Conservation (phyloP, 2,888 invertebrate genomes). For the Sylvicola fuscatus region DNA sequence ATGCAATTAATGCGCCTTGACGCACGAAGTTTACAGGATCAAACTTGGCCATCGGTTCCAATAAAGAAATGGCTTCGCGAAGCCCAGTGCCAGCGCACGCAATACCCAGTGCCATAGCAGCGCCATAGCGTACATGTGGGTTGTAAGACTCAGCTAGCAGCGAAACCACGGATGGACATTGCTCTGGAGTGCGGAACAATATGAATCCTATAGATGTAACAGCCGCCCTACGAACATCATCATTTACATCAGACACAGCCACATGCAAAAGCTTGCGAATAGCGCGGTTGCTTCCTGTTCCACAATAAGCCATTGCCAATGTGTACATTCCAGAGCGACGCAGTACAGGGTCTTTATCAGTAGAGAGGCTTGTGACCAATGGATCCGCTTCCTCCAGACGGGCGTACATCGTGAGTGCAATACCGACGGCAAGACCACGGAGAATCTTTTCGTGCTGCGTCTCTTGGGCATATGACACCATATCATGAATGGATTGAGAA, state of each 20-base stretch:
- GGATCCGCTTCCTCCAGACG: constrained; percentile 92
- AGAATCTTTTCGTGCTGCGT: constrained; percentile 96
- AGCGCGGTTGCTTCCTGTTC: constrained; percentile 93
- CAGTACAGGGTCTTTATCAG: constrained; percentile 88
- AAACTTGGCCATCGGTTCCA: constrained; percentile 94
- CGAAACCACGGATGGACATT: constrained; percentile 92
- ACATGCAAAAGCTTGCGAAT: constrained; percentile 87
- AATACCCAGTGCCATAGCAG: constrained; percentile 97
- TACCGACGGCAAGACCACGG: constrained; percentile 90
- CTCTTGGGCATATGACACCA: constrained; percentile 79
- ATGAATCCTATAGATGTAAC: constrained; percentile 97
- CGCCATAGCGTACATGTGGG: constrained; percentile 96
- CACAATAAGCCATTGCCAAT: constrained; percentile 94
- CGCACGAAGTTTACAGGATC: constrained; percentile 98
- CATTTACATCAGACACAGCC: constrained; percentile 96
- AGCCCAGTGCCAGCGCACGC: constrained; percentile 98
- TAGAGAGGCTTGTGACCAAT: constrained; percentile 67
- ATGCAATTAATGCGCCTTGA: constrained; percentile 92
- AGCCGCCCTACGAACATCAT: constrained; percentile 95
- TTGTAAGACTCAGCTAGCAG: constrained; percentile 96
- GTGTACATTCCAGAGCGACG: constrained; percentile 96
- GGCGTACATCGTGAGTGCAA: constrained; percentile 92
- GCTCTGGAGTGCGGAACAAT: constrained; percentile 89
- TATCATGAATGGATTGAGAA: constrained; percentile 73
- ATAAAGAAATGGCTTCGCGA: constrained; percentile 81